A percentile compares a stretch with the other conserved stretches of the same genome.
phyloP scores from a whole-genome alignment of 1,140 invertebrate species.

The Cardiocondyla obscurior region DNA sequence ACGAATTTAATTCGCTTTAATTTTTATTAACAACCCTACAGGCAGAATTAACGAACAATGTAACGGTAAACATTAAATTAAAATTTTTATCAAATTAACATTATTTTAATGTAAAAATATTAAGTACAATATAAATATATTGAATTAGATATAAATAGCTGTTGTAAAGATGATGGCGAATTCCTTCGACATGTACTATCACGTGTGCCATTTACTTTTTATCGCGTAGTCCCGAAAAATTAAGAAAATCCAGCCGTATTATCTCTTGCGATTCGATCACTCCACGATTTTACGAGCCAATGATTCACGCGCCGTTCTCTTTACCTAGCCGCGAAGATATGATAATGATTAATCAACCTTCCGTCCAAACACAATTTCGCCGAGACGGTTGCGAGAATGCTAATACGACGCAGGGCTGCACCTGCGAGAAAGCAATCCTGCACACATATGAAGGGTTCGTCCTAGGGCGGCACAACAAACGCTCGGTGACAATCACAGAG shows the following conservation, averaged over 20 bases:
- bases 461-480: not conserved
- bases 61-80: not conserved
- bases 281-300: not conserved
- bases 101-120: not conserved
- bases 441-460: not conserved
- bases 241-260: not conserved
- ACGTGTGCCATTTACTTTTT: not conserved
- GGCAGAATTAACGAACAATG: not conserved
- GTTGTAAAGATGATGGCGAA: not conserved
- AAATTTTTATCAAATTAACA: not conserved
- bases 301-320: constrained; percentile 17
- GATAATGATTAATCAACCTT: constrained; percentile 57
- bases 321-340: constrained; percentile 25
- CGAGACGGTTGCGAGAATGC: constrained; percentile 22
- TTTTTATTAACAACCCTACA: not conserved
- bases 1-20: not conserved
- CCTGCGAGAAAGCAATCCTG: constrained; percentile 34
- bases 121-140: not conserved
- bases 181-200: not conserved
- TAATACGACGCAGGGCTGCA: constrained; percentile 31
- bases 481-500: constrained; percentile 15
- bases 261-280: constrained; percentile 18
- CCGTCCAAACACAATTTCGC: constrained; percentile 1
- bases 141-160: not conserved
- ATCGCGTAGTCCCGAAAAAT: not conserved